Conservation (phyloP, 2,888 invertebrate species). For the Torymus auratus region DNA sequence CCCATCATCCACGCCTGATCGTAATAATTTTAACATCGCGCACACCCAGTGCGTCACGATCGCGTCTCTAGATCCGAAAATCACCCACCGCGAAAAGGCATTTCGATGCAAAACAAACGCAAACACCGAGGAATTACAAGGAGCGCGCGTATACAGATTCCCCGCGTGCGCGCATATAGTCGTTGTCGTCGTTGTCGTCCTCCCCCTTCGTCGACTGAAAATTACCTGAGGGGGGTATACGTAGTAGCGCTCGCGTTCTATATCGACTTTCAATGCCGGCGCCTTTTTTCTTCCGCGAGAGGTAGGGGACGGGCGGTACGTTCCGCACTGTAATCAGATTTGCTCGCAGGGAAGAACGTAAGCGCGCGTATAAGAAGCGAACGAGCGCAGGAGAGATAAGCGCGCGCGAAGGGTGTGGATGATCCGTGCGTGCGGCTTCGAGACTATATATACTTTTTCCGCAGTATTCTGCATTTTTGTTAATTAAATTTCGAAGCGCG, state of each 20-base stretch:
- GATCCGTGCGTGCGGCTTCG: too few species aligned
- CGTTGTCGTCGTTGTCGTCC: neutral
- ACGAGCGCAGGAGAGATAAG: constrained; percentile 11
- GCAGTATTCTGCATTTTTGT: constrained; percentile 7
- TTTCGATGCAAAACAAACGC: constrained; percentile 52
- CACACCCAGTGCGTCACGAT: too few species aligned
- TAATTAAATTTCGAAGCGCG: constrained; percentile 18
- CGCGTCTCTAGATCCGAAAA: too few species aligned
- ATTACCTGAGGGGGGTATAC: constrained; percentile 50
- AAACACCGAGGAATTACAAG: constrained; percentile 44
- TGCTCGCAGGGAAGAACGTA: constrained; percentile 5
- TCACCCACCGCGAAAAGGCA: constrained; percentile 16
- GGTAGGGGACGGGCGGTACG: neutral
- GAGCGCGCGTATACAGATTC: constrained; percentile 40
- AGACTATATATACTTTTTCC: neutral
- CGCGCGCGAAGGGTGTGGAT: neutral
- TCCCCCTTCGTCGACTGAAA: constrained; percentile 19
- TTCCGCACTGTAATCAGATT: constrained; percentile 54
- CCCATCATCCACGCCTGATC: too few species aligned
- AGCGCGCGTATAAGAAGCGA: constrained; percentile 18
- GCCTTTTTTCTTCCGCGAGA: constrained; percentile 30
- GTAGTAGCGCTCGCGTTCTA: neutral
- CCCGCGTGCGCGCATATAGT: constrained; percentile 32
- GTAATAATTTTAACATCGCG: too few species aligned
- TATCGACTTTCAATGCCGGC: constrained; percentile 50